Evolutionary conservation across 1,140 invertebrate species (phyloP).

Genomic region (Ceratoteleas bidentatus): DNA sequence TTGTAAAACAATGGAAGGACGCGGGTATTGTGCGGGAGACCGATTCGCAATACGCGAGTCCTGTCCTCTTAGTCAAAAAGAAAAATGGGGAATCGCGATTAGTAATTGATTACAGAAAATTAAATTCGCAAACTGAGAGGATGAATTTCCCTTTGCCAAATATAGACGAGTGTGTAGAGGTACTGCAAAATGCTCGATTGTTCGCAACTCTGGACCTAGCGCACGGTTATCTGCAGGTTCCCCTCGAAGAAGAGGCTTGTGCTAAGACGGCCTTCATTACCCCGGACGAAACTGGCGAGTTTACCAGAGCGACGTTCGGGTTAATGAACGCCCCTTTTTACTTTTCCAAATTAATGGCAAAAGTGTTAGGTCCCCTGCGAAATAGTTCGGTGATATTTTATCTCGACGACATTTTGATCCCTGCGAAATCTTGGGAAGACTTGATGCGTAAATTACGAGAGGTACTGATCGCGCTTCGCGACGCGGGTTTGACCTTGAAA

Average conservation of each 20-base stretch:
- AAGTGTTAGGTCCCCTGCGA: not conserved
- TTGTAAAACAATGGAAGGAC: constrained; percentile 8
- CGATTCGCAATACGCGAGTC: constrained; percentile 9
- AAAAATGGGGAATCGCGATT: constrained; percentile 13
- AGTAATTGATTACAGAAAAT: constrained; percentile 12
- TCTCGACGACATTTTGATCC: constrained; percentile 8
- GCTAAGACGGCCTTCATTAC: not conserved
- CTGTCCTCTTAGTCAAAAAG: constrained; percentile 17
- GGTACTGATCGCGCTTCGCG: not conserved
- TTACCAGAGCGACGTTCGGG: not conserved
- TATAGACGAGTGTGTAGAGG: constrained; percentile 13
- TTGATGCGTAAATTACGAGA: not conserved
- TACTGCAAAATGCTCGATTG: not conserved
- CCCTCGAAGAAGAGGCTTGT: not conserved
- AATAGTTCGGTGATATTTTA: constrained; percentile 1
- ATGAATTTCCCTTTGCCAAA: constrained; percentile 17
- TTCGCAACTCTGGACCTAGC: constrained; percentile 6
- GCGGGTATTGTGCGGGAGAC: constrained; percentile 22
- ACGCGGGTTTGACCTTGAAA: constrained; percentile 5
- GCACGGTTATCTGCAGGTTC: constrained; percentile 4
- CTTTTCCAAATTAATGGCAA: constrained; percentile 16
- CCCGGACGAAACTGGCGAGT: not conserved
- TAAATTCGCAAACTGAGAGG: constrained; percentile 11
- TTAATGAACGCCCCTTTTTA: constrained; percentile 28
- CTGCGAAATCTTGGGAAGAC: not conserved